Conservation (phyloP, 2,113 vertebrate species). For the Chamaetylas fuelleborni region DNA sequence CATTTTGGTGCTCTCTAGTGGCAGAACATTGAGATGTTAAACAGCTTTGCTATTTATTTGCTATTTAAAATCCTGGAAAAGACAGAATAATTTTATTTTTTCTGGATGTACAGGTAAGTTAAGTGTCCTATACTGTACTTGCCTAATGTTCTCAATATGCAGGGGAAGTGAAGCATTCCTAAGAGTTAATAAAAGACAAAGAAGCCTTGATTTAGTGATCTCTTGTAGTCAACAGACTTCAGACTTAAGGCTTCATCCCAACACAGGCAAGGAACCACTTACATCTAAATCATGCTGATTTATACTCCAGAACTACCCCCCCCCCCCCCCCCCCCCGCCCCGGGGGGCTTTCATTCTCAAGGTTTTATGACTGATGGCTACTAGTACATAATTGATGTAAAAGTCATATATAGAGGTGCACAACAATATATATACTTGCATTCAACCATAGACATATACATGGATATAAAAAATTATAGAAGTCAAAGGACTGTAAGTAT, state of each 20-base stretch:
- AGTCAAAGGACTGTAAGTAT: neutral
- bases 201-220: neutral
- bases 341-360: neutral
- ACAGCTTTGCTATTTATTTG: neutral
- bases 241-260: neutral
- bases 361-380: neutral
- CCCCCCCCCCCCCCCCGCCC: too few relatives aligned
- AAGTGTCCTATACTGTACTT: neutral
- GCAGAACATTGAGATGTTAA: constrained; percentile 6
- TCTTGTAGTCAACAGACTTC: neutral
- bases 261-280: neutral
- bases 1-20: constrained; percentile 80
- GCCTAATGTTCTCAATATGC: neutral
- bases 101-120: neutral
- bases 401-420: fast-evolving
- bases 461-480: neutral
- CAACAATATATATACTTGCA: fast-evolving
- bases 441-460: fast-evolving
- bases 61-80: neutral
- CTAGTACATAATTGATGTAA: fast-evolving
- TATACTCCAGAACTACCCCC: neutral
- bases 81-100: neutral
- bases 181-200: neutral
- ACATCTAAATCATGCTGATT: neutral
- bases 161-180: fast-evolving